Evolutionary conservation across 1,140 invertebrate species (phyloP).

Genomic region (Euura saliciscinereae): DNA sequence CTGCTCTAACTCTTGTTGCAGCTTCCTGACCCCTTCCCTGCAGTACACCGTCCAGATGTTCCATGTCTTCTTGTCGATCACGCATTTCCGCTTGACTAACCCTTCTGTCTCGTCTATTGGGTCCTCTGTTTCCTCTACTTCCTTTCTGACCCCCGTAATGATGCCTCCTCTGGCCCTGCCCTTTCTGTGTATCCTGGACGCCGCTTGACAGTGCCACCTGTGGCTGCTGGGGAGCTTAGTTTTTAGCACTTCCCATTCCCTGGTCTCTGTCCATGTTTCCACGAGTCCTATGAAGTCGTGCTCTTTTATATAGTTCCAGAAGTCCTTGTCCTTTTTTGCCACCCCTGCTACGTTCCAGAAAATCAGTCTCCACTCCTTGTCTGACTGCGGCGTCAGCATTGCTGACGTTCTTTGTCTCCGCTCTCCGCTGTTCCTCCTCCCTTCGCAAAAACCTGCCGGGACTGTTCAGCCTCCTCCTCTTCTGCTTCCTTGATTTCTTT

Average conservation of each 20-base stretch:
- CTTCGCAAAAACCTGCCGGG: background rate
- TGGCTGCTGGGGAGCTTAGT: background rate
- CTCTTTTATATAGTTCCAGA: background rate
- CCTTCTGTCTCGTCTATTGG: conserved; percentile 10
- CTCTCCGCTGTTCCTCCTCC: background rate
- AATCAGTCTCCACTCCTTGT: background rate
- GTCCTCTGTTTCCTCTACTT: background rate
- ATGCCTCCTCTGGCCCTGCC: background rate
- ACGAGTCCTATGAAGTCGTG: background rate
- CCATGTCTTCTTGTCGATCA: conserved; percentile 3
- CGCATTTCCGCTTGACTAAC: background rate
- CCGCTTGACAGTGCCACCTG: background rate
- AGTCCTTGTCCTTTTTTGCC: background rate
- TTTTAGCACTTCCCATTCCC: background rate
- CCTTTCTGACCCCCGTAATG: background rate
- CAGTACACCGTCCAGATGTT: background rate
- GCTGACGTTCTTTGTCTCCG: background rate
- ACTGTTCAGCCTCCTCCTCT: background rate
- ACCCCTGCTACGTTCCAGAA: background rate
- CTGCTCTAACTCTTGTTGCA: conserved; percentile 9
- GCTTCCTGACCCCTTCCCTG: conserved; percentile 5
- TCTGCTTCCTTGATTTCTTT: background rate
- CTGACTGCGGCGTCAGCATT: background rate
- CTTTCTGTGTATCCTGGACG: background rate
- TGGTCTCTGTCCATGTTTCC: background rate